Evolutionary conservation across 2,113 vertebrate genomes (phyloP).

Genomic region (Tapirus terrestris): DNA sequence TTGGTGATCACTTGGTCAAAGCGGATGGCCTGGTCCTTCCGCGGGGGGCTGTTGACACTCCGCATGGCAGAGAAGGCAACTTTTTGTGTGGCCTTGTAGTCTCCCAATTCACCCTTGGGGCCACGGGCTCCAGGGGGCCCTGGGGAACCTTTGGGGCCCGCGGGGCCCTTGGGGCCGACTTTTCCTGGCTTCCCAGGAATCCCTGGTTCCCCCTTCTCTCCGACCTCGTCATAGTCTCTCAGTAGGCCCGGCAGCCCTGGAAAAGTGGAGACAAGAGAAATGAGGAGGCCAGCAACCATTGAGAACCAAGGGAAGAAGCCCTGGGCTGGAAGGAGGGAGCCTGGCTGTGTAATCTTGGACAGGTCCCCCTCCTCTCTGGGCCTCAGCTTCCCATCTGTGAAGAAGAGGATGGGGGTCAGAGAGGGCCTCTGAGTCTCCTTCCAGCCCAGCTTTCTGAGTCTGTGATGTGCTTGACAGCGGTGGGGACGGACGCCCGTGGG

Average conservation of each 20-base stretch:
- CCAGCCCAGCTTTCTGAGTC: neutral
- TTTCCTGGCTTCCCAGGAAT: slow-evolving; percentile 84
- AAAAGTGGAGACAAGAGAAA: neutral
- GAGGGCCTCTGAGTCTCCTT: neutral
- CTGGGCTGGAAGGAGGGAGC: neutral
- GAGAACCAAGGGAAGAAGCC: neutral
- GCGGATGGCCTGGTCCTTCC: slow-evolving; percentile 76
- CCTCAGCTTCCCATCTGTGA: neutral
- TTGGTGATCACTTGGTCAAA: slow-evolving; percentile 84
- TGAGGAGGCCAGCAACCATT: accelerated
- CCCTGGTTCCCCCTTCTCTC: slow-evolving; percentile 86
- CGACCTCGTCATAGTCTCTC: slow-evolving; percentile 61
- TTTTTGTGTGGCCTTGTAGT: slow-evolving; percentile 75
- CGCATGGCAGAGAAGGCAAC: slow-evolving; percentile 86
- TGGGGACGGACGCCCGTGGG: accelerated
- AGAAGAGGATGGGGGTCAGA: neutral
- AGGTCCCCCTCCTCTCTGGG: neutral
- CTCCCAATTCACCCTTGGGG: slow-evolving; percentile 79
- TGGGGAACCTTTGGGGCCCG: slow-evolving; percentile 65
- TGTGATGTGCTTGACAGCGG: neutral
- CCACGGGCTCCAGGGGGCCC: slow-evolving; percentile 81
- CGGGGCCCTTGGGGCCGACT: slow-evolving; percentile 82
- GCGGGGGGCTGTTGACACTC: neutral
- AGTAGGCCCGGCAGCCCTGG: slow-evolving; percentile 83
- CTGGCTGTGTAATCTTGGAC: neutral